Evolutionary conservation across 2,797 vertebrate genomes (phyloP), one percentile per base, ranked within the genome.

Genomic region (Chiloscyllium punctatum): DNA sequence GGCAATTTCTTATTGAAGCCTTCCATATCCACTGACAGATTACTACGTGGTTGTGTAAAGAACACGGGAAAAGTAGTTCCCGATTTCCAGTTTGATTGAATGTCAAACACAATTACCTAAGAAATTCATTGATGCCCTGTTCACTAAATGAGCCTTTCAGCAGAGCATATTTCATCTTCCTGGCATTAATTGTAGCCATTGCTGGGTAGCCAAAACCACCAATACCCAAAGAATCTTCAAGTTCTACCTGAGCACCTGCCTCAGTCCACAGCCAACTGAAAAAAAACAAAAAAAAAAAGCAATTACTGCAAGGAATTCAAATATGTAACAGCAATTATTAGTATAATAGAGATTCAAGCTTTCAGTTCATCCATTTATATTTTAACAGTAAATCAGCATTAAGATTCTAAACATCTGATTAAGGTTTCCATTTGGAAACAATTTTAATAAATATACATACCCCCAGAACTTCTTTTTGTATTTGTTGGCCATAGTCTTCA

Each of bases 401-500:
- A 25, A 92, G 57, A 62, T 11, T 62, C 7, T 62, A 62, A 62
- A 72, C 69, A 74, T 51, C 4, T 94, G 37, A 62, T 42, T 53
- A 48, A 94, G 1, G 6, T 51, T 53, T 94, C 66, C 15, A 94
- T 18, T 51, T 90, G 87, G 53, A 62, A 90, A 62, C 48, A 25
- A 18, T 66, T 66, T n/a, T n/a, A 62, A 90, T 16, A 5, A 66
- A 18, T 33, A n/a, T 71, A 97, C 98, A 98, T 96, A 99, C 99
- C 99, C 99, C 99, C 99, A 99, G 98, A 98, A 98, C 97, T 99
- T 99, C 98, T 99, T 99, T 97, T 99, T 99, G 97, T 99, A 99
- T 96, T 99, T 99, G 82, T 99, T 98, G 82, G 99, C 98, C 98
- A 99, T 97, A 96, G 98, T 99, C 90, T 97, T 96, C 98, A 99